Percentiles rank a stretch among this genome's conserved stretches.
These are phyloP conservation scores for Formicarius rufipectus DNA, from an alignment of 2,113 vertebrate genomes.

Conservation along the genomic window DNA sequence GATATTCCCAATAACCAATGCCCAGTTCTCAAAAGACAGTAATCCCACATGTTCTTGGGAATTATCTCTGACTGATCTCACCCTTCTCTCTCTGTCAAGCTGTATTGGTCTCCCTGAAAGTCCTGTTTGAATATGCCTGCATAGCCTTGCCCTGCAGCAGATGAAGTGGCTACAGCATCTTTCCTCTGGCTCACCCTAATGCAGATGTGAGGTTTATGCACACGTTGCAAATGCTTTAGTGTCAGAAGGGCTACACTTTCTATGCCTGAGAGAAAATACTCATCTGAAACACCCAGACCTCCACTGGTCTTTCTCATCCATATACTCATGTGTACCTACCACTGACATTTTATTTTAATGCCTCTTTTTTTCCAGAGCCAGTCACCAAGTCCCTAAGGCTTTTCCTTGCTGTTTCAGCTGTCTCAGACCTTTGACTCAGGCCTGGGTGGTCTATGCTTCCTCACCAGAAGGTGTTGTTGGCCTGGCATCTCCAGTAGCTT, in stretches of 20 bases:
- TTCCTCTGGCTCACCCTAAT: not conserved
- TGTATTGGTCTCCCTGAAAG: rapidly evolving
- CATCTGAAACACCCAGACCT: not conserved
- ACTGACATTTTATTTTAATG: not conserved
- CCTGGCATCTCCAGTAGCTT: not conserved
- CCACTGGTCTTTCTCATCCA: not conserved
- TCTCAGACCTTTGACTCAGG: rapidly evolving
- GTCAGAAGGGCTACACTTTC: not conserved
- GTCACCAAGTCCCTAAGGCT: not conserved
- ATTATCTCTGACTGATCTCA: not conserved
- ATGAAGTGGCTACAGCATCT: not conserved
- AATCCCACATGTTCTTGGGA: not conserved
- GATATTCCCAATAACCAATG: not conserved
- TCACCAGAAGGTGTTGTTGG: not conserved
- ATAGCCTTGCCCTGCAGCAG: not conserved
- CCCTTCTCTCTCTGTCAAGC: rapidly evolving
- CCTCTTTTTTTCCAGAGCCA: not conserved
- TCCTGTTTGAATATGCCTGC: not conserved
- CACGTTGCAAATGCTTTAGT: not conserved
- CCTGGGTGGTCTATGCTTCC: not conserved
- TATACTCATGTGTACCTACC: not conserved
- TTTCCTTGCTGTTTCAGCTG: not conserved
- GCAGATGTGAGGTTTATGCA: not conserved
- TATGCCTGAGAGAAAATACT: not conserved
- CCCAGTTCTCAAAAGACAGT: not conserved